Base-by-base conservation (phyloP, 2,797 vertebrate genomes). In the Crenuchus spilurus region DNA sequence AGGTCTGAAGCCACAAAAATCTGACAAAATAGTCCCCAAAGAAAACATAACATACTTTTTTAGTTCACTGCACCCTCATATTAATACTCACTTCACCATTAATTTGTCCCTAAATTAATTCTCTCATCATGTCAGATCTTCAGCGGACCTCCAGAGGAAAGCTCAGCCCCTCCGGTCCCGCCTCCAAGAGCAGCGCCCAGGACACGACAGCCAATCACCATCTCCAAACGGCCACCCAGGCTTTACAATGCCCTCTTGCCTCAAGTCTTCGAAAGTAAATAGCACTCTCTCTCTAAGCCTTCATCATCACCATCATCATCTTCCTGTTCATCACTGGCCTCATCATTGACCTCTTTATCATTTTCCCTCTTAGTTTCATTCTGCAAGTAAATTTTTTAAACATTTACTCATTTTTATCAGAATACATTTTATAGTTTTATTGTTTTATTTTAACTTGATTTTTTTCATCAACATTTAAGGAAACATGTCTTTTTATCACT, bases 161-260 rank as follows among this genome's bases (percentile, higher is more conserved):
- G 80, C 76, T 41, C 84, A 0, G 86, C 91, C 1, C 96, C 95
- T 0, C 97, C 97, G 0, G 80, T 96, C 44, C 97, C 96, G 51
- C 97, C 96, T 14, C 97, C 96, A 1, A 91, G 96, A 66, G 92
- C 96, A 79, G 89, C 92, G 69, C 94, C 94, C 1, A 94, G 96
- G 78, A 95, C 90, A 68, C 94, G 97, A 75, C 98, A 98, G 68
- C 96, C 97, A 83, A 99, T 99, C 90, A 98, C 97, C 6, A 99
- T 99, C 85, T 99, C 97, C 61, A 99, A 98, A 80, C 93, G 96
- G 0, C 95, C 96, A 0, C 84, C 94, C 35, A 91, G 97, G 64
- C 90, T 94, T 84, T 91, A 90, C 76, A 88, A 90, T 0, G 67
- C 91, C 66, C 86, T 96, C 66, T 78, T 72, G 51, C 68, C 84